Percentiles rank a stretch among this genome's conserved stretches.
Conservation (phyloP, 1,140 invertebrate species). For the Rhizoglyphus robini region DNA sequence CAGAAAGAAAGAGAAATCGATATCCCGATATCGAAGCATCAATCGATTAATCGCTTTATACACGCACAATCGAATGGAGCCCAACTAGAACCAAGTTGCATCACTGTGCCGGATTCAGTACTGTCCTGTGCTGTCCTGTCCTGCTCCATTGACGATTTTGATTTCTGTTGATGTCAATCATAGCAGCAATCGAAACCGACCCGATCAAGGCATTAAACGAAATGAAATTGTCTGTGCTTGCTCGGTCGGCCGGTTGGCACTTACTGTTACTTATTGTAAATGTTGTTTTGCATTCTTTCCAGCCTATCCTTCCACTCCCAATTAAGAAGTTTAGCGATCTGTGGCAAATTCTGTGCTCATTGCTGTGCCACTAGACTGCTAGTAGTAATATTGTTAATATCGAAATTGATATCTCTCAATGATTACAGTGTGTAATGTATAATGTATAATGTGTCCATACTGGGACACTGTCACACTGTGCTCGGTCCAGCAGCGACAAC, state of each 20-base stretch:
- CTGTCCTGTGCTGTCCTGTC: background rate
- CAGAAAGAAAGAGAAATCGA: background rate
- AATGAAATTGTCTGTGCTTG: conserved; percentile 7
- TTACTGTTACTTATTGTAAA: background rate
- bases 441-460: background rate
- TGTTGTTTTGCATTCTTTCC: background rate
- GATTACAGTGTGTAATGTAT: background rate
- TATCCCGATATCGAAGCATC: conserved; percentile 12
- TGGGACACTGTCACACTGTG: background rate
- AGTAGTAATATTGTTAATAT: too few species aligned
- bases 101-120: background rate
- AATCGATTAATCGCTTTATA: conserved; percentile 15
- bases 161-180: conserved; percentile 7
- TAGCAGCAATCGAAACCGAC: background rate
- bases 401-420: conserved; percentile 10
- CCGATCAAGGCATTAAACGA: conserved; percentile 8
- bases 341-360: too few species aligned
- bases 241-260: background rate
- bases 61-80: conserved; percentile 8
- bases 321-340: background rate
- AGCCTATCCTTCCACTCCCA: background rate
- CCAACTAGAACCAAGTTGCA: conserved; percentile 6
- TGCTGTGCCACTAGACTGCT: too few species aligned
- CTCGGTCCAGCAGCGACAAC: background rate
- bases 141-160: conserved; percentile 8